Percentiles rank a stretch among this genome's conserved stretches.
These are phyloP conservation scores for Drosophila gaucha DNA, from an alignment of 2,888 invertebrate genomes.

Conservation along the genomic window DNA sequence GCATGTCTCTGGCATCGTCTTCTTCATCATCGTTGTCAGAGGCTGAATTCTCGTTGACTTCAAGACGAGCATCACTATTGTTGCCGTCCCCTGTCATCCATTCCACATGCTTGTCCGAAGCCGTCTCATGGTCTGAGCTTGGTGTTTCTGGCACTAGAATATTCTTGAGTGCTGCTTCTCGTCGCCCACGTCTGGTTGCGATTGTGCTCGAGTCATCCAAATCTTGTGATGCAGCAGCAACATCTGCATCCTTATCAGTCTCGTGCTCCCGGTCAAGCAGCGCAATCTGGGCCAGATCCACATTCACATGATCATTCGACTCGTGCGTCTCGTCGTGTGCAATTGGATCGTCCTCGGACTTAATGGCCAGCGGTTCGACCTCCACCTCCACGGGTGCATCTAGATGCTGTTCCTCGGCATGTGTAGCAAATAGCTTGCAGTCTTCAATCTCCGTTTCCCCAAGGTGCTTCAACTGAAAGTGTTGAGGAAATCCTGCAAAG, in stretches of 20 bases:
- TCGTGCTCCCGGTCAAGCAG: constrained; percentile 42
- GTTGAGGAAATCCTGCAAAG: constrained; percentile 64
- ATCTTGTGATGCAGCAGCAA: background rate
- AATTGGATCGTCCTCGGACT: constrained; percentile 60
- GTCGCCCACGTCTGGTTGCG: constrained; percentile 20
- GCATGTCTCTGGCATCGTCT: constrained; percentile 60
- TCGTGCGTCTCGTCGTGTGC: constrained; percentile 42
- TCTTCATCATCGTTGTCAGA: constrained; percentile 35
- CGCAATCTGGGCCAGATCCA: constrained; percentile 46
- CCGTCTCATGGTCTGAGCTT: constrained; percentile 4
- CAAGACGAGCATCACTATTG: background rate
- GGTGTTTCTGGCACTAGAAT: constrained; percentile 17
- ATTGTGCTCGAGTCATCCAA: constrained; percentile 10
- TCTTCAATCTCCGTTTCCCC: constrained; percentile 27
- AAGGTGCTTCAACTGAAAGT: constrained; percentile 64
- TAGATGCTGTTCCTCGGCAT: constrained; percentile 23
- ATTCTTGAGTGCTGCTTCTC: constrained; percentile 44
- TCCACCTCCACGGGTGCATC: constrained; percentile 31
- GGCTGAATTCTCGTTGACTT: constrained; percentile 10
- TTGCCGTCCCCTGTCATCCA: constrained; percentile 4
- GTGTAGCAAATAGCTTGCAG: constrained; percentile 30
- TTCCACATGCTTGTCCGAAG: background rate
- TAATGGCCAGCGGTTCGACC: constrained; percentile 21
- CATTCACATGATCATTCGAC: constrained; percentile 27
- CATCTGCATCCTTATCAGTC: constrained; percentile 10